Evolutionary conservation across 1,140 invertebrate genomes (phyloP).

Genomic region (Temnothorax nylanderi): DNA sequence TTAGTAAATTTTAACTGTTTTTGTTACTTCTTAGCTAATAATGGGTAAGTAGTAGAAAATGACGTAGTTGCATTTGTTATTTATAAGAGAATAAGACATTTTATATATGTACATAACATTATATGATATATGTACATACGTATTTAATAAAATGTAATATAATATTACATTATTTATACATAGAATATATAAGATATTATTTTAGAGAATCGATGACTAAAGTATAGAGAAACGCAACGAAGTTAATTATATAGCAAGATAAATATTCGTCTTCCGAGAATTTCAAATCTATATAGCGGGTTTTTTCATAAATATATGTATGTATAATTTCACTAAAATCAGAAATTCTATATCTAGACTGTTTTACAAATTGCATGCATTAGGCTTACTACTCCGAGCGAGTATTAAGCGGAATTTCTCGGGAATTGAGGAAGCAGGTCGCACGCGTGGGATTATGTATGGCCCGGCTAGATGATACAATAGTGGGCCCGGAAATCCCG

Average conservation of each 20-base stretch:
- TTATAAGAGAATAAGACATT: not conserved
- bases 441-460: constrained; percentile 15
- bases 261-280: not conserved
- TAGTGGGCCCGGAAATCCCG: constrained; percentile 7
- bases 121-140: too few species aligned
- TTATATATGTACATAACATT: not conserved
- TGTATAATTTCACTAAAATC: not conserved
- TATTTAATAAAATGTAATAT: too few species aligned
- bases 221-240: not conserved
- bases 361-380: not conserved
- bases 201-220: not conserved
- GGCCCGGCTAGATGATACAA: constrained; percentile 7
- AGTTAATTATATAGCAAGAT: not conserved
- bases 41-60: not conserved
- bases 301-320: not conserved
- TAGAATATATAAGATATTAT: not conserved
- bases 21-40: not conserved
- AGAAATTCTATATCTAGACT: not conserved
- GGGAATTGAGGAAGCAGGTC: not conserved
- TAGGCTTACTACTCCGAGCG: not conserved
- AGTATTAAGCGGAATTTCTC: constrained; percentile 21
- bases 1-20: not conserved
- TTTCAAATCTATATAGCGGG: not conserved
- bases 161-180: not conserved
- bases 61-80: not conserved